A percentile compares a stretch with the other conserved stretches of the same genome.
phyloP scores from a whole-genome alignment of 2,113 vertebrate genomes.

The Takifugu flavidus region DNA sequence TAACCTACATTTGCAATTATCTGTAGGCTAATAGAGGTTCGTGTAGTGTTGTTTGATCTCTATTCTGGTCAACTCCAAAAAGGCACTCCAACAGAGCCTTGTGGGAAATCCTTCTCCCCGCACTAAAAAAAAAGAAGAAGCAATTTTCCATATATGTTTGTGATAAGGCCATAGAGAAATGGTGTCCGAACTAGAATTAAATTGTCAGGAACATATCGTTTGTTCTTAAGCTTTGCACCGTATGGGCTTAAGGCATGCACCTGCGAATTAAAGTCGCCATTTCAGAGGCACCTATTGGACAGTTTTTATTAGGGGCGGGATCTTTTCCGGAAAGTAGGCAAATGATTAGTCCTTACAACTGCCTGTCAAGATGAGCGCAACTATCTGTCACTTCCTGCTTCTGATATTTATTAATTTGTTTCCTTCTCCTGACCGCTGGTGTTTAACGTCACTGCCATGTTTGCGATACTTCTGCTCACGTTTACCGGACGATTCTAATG shows the following conservation, averaged over 20 bases:
- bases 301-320: slow-evolving; percentile 28
- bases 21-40: too few relatives aligned
- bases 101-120: too few relatives aligned
- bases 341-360: slow-evolving; percentile 49
- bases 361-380: slow-evolving; percentile 43
- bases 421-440: slow-evolving; percentile 1
- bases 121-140: too few relatives aligned
- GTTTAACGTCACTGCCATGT: slow-evolving; percentile 31
- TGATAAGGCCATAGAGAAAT: too few relatives aligned
- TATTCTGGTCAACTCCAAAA: too few relatives aligned
- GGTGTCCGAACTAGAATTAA: too few relatives aligned
- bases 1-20: too few relatives aligned
- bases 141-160: too few relatives aligned
- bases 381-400: slow-evolving; percentile 68
- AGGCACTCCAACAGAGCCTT: too few relatives aligned
- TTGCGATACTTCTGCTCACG: slow-evolving; percentile 42
- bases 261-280: slow-evolving; percentile 44
- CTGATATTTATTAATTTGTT: slow-evolving; percentile 45
- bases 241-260: slow-evolving; percentile 47
- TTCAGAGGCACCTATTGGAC: slow-evolving; percentile 27
- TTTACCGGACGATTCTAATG: slow-evolving; percentile 27
- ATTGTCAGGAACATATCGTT: too few relatives aligned
- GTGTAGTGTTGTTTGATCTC: too few relatives aligned
- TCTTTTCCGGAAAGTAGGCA: neutral
- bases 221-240: too few relatives aligned